Evolutionary conservation across 1,140 invertebrate species (phyloP).

Genomic region (Drosophila tani): DNA sequence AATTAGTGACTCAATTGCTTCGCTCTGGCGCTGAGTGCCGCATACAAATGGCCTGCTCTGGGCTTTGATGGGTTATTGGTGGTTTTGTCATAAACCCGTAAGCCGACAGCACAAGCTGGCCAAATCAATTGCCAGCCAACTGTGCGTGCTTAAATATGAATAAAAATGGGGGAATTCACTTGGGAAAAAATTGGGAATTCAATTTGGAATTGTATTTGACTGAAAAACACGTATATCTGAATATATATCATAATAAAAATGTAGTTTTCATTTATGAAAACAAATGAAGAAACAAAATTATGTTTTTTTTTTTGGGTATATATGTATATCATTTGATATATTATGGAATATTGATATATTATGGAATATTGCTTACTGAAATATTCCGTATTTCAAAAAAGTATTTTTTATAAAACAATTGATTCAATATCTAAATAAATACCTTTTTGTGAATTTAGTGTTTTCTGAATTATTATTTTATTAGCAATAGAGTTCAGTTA

Average conservation of each 20-base stretch:
- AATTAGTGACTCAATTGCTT: conserved; percentile 82
- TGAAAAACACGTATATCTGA: too few relatives aligned
- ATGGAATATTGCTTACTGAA: neutral
- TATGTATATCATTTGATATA: too few relatives aligned
- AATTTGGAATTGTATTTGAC: neutral
- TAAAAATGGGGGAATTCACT: conserved; percentile 29
- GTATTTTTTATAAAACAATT: too few relatives aligned
- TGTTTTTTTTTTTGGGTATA: too few relatives aligned
- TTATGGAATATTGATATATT: neutral
- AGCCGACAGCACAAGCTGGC: conserved; percentile 34
- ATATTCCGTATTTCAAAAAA: too few relatives aligned
- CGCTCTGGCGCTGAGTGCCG: conserved; percentile 54
- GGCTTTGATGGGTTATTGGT: conserved; percentile 55
- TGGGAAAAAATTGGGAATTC: conserved; percentile 5
- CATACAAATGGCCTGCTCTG: conserved; percentile 66
- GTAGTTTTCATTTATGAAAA: too few relatives aligned
- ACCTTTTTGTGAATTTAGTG: too few relatives aligned
- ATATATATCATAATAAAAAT: too few relatives aligned
- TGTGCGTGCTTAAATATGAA: conserved; percentile 39
- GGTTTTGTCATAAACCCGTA: conserved; percentile 51
- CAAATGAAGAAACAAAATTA: too few relatives aligned
- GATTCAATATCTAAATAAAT: too few relatives aligned
- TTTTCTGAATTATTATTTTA: too few relatives aligned
- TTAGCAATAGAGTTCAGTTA: too few relatives aligned
- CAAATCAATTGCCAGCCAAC: conserved; percentile 51